Conservation (phyloP, 2,888 invertebrate genomes). For the Caenorhabditis sp. region DNA sequence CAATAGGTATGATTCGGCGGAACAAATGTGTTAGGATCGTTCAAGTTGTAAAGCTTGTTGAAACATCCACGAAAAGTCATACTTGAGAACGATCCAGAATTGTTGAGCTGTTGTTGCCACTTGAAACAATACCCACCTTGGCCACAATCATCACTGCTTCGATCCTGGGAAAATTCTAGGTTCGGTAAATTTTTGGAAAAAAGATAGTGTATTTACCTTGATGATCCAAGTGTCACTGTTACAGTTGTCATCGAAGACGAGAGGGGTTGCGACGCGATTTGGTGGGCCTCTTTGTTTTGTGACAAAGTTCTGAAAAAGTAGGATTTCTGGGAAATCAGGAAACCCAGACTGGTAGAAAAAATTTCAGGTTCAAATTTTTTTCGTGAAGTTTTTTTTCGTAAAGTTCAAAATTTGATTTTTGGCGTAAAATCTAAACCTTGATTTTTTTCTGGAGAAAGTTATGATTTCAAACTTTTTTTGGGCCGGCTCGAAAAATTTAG, state of each 20-base stretch:
- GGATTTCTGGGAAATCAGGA: too few species aligned
- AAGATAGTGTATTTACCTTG: constrained; percentile 24
- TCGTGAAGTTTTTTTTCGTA: too few species aligned
- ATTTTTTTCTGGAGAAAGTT: too few species aligned
- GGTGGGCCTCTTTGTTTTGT: constrained; percentile 62
- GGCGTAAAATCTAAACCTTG: too few species aligned
- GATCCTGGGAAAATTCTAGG: constrained; percentile 39
- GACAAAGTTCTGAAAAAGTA: constrained; percentile 60
- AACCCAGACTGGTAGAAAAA: too few species aligned
- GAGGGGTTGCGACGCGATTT: constrained; percentile 53
- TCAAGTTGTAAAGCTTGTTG: constrained; percentile 49
- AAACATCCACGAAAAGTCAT: constrained; percentile 69
- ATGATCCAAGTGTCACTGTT: constrained; percentile 63
- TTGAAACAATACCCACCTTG: constrained; percentile 59
- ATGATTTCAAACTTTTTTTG: too few species aligned
- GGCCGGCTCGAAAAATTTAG: too few species aligned
- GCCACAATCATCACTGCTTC: constrained; percentile 64
- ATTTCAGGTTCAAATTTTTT: too few species aligned
- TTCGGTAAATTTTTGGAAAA: not conserved
- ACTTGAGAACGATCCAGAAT: constrained; percentile 59
- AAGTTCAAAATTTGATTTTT: too few species aligned
- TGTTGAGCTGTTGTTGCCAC: constrained; percentile 67
- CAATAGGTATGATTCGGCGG: constrained; percentile 56
- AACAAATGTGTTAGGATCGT: constrained; percentile 42
- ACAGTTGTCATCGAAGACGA: constrained; percentile 64